These are phyloP conservation scores for Hycleus phaleratus DNA, from an alignment of 1,140 invertebrate species.

Conservation along the genomic window DNA sequence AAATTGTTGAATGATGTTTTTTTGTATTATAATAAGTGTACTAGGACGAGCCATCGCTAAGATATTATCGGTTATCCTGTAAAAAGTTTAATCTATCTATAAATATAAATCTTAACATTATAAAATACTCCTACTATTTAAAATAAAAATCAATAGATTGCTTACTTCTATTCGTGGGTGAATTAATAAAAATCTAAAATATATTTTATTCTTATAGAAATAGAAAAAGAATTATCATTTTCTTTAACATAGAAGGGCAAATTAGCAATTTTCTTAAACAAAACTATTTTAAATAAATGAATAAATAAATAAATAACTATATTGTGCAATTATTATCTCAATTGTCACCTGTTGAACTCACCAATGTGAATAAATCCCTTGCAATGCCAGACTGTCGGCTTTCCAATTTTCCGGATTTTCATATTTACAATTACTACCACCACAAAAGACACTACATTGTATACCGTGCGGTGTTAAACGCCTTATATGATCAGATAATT, in stretches of 20 bases:
- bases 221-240: not conserved
- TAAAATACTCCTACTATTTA: too few species aligned
- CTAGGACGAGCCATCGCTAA: slow-evolving; percentile 81
- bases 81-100: too few species aligned
- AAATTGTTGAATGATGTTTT: slow-evolving; percentile 73
- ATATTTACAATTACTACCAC: slow-evolving; percentile 74
- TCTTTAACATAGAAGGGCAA: too few species aligned
- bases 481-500: slow-evolving; percentile 39
- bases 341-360: slow-evolving; percentile 41
- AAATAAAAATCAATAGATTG: too few species aligned
- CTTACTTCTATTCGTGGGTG: too few species aligned
- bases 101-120: too few species aligned
- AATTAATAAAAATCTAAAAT: too few species aligned
- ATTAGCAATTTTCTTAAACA: too few species aligned
- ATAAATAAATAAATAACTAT: too few species aligned
- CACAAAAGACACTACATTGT: slow-evolving; percentile 74
- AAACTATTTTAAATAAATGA: not conserved
- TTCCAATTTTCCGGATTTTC: slow-evolving; percentile 61
- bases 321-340: not conserved
- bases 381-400: slow-evolving; percentile 60
- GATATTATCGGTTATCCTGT: slow-evolving; percentile 80
- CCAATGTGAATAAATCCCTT: slow-evolving; percentile 78
- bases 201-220: too few species aligned
- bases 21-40: slow-evolving; percentile 61
- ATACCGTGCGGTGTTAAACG: slow-evolving; percentile 53